Percentiles rank a stretch among this genome's conserved stretches.
phyloP scores from a whole-genome alignment of 2,113 vertebrate species.

The Rhodinocichla rosea region DNA sequence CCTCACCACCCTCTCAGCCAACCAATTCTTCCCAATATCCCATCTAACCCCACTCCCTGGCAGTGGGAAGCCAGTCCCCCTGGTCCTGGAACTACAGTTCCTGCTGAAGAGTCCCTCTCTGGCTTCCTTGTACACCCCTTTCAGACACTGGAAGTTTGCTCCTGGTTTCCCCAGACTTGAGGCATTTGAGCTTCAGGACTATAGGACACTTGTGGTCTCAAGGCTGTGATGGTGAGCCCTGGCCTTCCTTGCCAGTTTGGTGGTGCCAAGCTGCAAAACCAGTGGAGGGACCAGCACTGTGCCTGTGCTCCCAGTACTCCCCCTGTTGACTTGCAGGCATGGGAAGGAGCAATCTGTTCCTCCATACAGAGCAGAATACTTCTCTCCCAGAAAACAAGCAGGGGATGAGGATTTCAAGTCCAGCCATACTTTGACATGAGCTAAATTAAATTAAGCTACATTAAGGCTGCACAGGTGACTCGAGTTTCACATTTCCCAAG shows the following conservation, averaged over 20 bases:
- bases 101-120: not conserved
- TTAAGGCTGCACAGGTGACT: not conserved
- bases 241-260: not conserved
- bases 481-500: not conserved
- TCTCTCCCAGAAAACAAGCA: not conserved
- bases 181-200: not conserved
- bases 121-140: not conserved
- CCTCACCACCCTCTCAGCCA: not conserved
- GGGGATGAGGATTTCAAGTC: not conserved
- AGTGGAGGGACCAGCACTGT: not conserved
- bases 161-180: not conserved
- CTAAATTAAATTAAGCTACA: not conserved
- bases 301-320: slow-evolving; percentile 12
- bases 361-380: fast-evolving
- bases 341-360: fast-evolving
- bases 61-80: not conserved
- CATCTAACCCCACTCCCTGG: not conserved
- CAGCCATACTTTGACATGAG: fast-evolving
- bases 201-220: fast-evolving
- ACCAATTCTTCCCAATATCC: not conserved
- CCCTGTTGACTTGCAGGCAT: not conserved
- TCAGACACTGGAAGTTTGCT: not conserved
- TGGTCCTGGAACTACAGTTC: not conserved
- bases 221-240: too few relatives aligned
- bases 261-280: not conserved